A percentile compares a stretch with the other conserved stretches of the same genome.
Evolutionary conservation across 2,113 vertebrate genomes (phyloP).

Genomic region (Burhinus oedicnemus): DNA sequence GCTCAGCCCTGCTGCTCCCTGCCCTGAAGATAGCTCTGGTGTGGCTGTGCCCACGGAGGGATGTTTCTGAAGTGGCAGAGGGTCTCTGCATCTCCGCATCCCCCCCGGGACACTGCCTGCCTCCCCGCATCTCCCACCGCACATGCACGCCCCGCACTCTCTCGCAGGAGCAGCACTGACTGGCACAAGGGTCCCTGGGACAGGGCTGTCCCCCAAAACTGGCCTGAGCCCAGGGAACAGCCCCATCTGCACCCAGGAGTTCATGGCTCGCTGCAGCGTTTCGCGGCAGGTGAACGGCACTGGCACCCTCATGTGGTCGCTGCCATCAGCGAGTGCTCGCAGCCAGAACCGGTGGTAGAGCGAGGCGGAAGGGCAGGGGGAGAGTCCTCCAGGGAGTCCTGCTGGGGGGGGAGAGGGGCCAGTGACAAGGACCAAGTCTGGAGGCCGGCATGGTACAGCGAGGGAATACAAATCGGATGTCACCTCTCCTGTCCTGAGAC

Average conservation of each 20-base stretch:
- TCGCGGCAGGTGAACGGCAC: neutral
- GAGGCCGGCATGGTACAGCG: neutral
- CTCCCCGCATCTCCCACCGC: neutral
- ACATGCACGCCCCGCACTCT: fast-evolving
- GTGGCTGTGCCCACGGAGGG: neutral
- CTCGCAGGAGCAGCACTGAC: neutral
- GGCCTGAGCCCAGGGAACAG: neutral
- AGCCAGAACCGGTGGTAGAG: fast-evolving
- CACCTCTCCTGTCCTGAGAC: neutral
- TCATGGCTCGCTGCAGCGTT: neutral
- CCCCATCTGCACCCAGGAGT: too few species aligned
- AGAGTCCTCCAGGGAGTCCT: neutral
- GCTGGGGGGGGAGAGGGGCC: neutral
- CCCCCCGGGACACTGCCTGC: too few species aligned
- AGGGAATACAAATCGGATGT: neutral
- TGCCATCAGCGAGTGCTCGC: neutral
- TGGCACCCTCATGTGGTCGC: slow-evolving; percentile 58
- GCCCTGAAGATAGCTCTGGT: neutral
- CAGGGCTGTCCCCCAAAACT: neutral
- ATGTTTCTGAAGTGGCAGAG: neutral
- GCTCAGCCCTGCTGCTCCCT: neutral
- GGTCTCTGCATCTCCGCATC: neutral
- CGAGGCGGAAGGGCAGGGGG: fast-evolving
- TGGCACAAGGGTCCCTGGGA: neutral
- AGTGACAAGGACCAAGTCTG: neutral